Base-by-base conservation (phyloP, 2,888 invertebrate genomes). In the Drosophila conformis region DNA sequence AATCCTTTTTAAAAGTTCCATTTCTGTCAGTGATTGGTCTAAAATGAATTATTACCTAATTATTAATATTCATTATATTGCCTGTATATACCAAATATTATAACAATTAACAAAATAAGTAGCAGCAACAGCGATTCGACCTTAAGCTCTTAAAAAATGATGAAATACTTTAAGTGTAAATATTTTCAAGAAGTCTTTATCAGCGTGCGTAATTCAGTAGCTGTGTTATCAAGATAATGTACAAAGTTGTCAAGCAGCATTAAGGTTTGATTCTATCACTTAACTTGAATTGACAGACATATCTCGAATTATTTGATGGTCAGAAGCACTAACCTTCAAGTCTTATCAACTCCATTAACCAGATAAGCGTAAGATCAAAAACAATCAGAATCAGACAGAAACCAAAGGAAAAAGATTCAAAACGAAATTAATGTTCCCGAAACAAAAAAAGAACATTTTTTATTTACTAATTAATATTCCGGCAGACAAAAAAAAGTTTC, bases 241-340 rank as follows among this genome's bases (percentile, higher is more conserved):
- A 25, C 15, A 25, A 6, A 21, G 21, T 42, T 21, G 15, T 46
- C 25, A 25, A 46, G 4, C 25, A 46, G 46, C 15, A 46, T 46
- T 8, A 46, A 46, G 7, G 46, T 46, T 8, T 25, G 15, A 1
- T 46, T 7, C 3, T 46, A 46, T 46, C 21, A 29, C 1, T 21
- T 7, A 27, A n/a, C n/a, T 27, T 36, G 4, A 27, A 11, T 27
- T 27, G 29, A 51, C 29, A 29, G n/a, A 29, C 51, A 21, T 56
- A 40, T 40, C 29, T 21, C 25, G 25, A 31, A 13, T 2, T 60
- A 15, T 56, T 36, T 67, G 27, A 66, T 36, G 53, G 52, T 6
- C 52, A 38, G 13, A 46, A n/a, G 21, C 31, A 33, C 7, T 31
- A 52, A 58, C 46, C 25, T 46, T 46, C 15, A 25, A 8, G 25